Percentiles rank a stretch among this genome's conserved stretches.
Conservation (phyloP, 2,888 invertebrate genomes). For the Halictus ligatus region DNA sequence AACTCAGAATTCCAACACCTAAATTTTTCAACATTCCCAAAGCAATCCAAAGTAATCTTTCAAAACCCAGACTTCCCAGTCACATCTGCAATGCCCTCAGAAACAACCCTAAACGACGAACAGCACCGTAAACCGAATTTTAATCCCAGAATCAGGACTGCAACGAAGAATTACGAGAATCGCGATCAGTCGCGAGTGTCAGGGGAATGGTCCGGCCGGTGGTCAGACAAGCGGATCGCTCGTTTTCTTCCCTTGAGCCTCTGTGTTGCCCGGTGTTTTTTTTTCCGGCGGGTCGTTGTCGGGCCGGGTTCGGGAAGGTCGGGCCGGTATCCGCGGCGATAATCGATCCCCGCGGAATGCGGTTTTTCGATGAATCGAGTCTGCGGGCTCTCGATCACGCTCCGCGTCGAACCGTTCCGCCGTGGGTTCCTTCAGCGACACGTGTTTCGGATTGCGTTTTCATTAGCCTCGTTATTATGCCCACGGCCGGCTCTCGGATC, state of each 20-base stretch:
- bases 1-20: too few species aligned
- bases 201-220: constrained; percentile 2
- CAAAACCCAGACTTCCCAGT: too few species aligned
- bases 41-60: too few species aligned
- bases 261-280: constrained; percentile 15
- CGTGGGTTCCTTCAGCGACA: constrained; percentile 40
- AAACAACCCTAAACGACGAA: too few species aligned
- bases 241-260: not conserved
- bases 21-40: too few species aligned
- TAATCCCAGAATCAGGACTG: not conserved
- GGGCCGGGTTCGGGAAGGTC: not conserved
- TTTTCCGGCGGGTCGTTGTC: not conserved
- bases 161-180: too few species aligned
- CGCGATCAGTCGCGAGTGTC: not conserved
- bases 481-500: constrained; percentile 6
- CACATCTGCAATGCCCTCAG: too few species aligned
- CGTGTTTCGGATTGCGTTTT: constrained; percentile 51
- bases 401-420: not conserved
- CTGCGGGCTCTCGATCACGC: constrained; percentile 20
- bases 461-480: constrained; percentile 48
- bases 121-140: too few species aligned
- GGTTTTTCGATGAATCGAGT: constrained; percentile 50
- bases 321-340: constrained; percentile 15
- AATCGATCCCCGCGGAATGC: constrained; percentile 34
- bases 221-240: constrained; percentile 29